These are phyloP conservation scores for Rhabdophis nuchalis DNA, from an alignment of 2,797 vertebrate genomes.

Conservation along the genomic window DNA sequence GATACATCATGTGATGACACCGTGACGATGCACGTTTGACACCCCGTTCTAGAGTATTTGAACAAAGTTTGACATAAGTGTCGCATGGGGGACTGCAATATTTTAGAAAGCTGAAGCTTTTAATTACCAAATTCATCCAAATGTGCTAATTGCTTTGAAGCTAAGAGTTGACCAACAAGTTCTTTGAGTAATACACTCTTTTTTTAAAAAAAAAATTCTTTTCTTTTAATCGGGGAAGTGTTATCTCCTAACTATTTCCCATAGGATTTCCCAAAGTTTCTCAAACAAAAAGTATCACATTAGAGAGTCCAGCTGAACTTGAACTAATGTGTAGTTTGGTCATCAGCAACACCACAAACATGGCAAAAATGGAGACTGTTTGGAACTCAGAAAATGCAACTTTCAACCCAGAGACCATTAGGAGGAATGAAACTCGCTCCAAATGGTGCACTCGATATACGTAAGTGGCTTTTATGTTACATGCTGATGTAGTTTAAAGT, in stretches of 20 bases:
- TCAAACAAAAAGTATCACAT: constrained; percentile 43
- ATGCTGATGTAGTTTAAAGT: neutral
- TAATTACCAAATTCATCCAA: neutral
- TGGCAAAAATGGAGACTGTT: constrained; percentile 62
- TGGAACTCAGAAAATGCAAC: constrained; percentile 76
- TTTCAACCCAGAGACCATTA: constrained; percentile 58
- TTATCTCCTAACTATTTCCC: neutral
- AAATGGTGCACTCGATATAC: constrained; percentile 51
- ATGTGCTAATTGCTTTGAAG: neutral
- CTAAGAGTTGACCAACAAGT: neutral
- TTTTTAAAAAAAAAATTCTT: neutral
- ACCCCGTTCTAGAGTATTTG: neutral
- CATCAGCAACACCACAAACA: constrained; percentile 20
- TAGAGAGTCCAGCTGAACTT: constrained; percentile 59
- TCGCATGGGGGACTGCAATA: neutral
- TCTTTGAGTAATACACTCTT: neutral
- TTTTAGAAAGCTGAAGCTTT: neutral
- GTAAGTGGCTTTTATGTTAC: constrained; percentile 54
- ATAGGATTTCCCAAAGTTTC: constrained; percentile 33
- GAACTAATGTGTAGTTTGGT: constrained; percentile 74
- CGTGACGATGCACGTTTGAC: too few relatives aligned
- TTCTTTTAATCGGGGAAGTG: neutral
- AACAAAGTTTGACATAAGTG: neutral
- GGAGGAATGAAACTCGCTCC: constrained; percentile 47
- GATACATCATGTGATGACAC: too few relatives aligned